These are phyloP conservation scores for Amblyornis subalaris DNA, from an alignment of 2,113 vertebrate species.

Conservation along the genomic window DNA sequence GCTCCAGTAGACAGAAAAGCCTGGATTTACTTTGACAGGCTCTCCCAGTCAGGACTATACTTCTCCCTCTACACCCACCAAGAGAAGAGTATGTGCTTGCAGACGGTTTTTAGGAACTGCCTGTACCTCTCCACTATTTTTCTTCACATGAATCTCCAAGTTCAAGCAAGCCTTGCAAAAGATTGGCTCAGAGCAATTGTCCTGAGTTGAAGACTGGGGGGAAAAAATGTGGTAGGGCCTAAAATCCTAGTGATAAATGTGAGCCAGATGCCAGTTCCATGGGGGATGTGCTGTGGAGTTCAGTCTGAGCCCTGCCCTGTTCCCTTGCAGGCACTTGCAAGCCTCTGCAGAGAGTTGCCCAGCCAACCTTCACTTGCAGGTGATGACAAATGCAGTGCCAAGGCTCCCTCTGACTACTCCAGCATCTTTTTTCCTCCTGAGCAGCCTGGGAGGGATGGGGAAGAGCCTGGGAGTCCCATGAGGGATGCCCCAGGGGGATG, in stretches of 20 bases:
- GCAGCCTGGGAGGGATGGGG: not conserved
- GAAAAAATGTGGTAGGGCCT: no score
- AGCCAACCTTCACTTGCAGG: not conserved
- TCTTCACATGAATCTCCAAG: not conserved
- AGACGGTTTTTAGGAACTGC: not conserved
- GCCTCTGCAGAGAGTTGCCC: not conserved
- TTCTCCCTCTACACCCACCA: not conserved
- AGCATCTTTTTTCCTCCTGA: not conserved
- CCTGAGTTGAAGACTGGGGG: rapidly evolving
- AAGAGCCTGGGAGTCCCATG: not conserved
- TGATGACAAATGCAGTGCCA: rapidly evolving
- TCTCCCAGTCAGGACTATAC: not conserved
- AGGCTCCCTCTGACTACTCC: not conserved
- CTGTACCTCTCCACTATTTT: not conserved
- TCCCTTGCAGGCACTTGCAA: not conserved
- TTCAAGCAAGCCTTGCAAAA: not conserved
- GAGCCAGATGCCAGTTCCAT: not conserved
- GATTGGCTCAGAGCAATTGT: not conserved
- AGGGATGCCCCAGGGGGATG: not conserved
- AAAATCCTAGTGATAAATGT: not conserved
- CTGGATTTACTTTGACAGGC: not conserved
- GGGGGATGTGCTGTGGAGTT: not conserved
- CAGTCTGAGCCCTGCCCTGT: not conserved
- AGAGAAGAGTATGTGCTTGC: not conserved
- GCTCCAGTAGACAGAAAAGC: not conserved